Evolutionary conservation across 1,140 invertebrate genomes (phyloP), one percentile per base, ranked within the genome.

Genomic region (Drosophila malerkotliana): DNA sequence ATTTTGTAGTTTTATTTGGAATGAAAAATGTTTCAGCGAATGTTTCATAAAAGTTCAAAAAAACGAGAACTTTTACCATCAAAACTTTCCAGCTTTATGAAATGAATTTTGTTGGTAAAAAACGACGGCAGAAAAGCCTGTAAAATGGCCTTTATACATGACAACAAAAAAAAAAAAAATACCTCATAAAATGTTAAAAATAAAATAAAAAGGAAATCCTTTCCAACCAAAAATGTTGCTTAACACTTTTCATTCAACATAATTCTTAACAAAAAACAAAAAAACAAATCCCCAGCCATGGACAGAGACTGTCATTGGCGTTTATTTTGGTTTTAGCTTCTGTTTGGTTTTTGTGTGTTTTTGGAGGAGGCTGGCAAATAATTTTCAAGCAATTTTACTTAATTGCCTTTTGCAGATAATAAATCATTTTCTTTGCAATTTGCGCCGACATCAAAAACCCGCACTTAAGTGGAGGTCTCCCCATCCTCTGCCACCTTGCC

Each of bases 401-500:
- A 84, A 84, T 85, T 84, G 80, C 81, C 80, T 85, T 75, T 84
- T 71, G 73, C 77, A 85, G 77, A 85, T 84, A 84, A 84, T 84
- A 85, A 84, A 84, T 84, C 80, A 84, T 84, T 84, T 84, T 85
- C 81, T 64, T 84, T 72, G 55, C 72, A 58, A 80, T 81, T 82
- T 73, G 73, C 60, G 72, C 69, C 60, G 64, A 74, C 69, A 64
- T 64, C 72, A 72, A 73, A 73, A 74, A 74, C 72, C 72, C 71
- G 59, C 60, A 66, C 72, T 74, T 74, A 66, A 74, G 66, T 58
- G 72, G 48, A 55, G 47, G 69, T 59, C 66, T 49, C 47, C 54
- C 39, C 66, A 71, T 54, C 47, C 59, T 69, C 52, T 44, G 12
- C 24, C 44, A 37, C 6, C 34, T 66, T 24, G 28, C 39, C n/a